These are phyloP conservation scores for Sphyrna mokarran DNA, from an alignment of 2,113 vertebrate genomes.

Conservation along the genomic window DNA sequence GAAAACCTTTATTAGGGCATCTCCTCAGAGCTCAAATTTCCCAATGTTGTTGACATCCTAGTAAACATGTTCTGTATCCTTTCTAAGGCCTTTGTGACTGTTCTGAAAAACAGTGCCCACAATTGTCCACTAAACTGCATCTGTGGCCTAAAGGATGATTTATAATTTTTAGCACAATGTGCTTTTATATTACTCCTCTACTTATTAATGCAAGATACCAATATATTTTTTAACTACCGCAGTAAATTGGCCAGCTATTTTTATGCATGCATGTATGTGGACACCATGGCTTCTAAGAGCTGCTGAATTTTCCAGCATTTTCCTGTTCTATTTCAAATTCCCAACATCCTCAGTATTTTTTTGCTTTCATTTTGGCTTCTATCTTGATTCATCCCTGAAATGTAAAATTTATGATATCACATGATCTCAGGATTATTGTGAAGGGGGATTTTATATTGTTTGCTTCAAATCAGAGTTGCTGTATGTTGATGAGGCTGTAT, in stretches of 20 bases:
- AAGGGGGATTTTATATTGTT: background rate
- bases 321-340: no score
- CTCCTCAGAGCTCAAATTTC: background rate
- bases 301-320: no score
- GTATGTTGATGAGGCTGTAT: background rate
- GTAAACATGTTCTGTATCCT: background rate
- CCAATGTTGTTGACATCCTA: background rate
- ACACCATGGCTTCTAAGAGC: background rate
- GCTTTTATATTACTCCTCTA: background rate
- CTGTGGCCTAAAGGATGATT: background rate
- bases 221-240: background rate
- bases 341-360: no score
- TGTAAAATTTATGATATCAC: background rate
- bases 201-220: background rate
- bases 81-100: background rate
- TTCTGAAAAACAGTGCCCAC: background rate
- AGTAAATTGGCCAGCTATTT: background rate
- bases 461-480: background rate
- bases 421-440: background rate
- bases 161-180: background rate
- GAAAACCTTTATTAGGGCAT: background rate
- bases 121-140: background rate
- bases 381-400: background rate
- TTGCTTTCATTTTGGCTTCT: no score
- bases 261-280: background rate